Evolutionary conservation across 1,140 invertebrate genomes (phyloP), one percentile per base, ranked within the genome.

Genomic region (Drosophila arawakana): DNA sequence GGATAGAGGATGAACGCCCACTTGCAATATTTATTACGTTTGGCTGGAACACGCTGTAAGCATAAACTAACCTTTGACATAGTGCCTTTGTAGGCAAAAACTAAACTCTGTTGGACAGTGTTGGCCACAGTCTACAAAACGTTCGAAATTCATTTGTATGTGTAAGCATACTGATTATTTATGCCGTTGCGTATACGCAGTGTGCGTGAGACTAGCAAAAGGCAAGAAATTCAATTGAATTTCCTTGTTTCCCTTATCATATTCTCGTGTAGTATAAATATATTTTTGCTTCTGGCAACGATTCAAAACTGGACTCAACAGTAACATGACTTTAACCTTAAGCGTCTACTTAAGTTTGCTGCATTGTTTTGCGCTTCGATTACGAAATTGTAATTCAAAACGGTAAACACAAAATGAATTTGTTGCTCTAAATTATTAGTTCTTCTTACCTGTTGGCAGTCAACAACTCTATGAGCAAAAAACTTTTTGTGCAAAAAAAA

Each of bases 21-120:
- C 71, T 85, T 63, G 66, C 71, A 78, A 65, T 81, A 86, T 86
- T 81, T 78, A 85, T 81, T 86, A 63, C 70, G 49, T 76, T 79
- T 83, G 72, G 71, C 49, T 73, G 55, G 44, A 7, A n/a, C 21
- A 47, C 43, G 39, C 18, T 30, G 67, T n/a, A 66, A 52, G 54
- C 62, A 75, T 73, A 63, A 82, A 58, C 54, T 86, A 82, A 86
- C 83, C 77, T 84, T 84, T 84, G 81, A 80, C 77, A 49, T 21
- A 25, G 63, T 18, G 66, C 65, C 55, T 43, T 21, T 18, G 11
- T 43, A n/a, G 34, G 70, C 43, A 8, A 62, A 25, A 9, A 21
- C 49, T 46, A 54, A 34, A 61, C 63, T 50, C 7, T 34, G 37
- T 11, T 47, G 34, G 46, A 41, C 41, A 13, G 62, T 55, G 8